Evolutionary conservation across 2,113 vertebrate genomes (phyloP).

Genomic region (Notothenia rossii): DNA sequence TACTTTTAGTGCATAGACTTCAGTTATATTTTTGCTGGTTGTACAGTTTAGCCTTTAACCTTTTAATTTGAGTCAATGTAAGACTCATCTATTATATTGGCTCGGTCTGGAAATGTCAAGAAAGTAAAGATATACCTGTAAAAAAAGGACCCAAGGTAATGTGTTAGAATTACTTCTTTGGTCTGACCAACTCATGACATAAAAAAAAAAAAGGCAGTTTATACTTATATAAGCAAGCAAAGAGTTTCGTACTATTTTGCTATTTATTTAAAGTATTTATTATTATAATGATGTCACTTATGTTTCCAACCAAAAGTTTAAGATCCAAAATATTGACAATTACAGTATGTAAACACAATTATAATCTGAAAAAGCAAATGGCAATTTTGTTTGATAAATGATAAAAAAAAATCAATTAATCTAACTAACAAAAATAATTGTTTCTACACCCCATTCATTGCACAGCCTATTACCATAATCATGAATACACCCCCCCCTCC

Average conservation of each 20-base stretch:
- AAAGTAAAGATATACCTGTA: not conserved
- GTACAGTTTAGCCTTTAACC: not conserved
- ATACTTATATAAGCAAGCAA: too few species aligned
- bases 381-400: conserved; percentile 9
- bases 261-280: not conserved
- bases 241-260: too few species aligned
- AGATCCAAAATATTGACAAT: not conserved
- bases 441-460: conserved; percentile 16
- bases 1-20: too few species aligned
- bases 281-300: not conserved
- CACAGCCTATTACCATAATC: conserved; percentile 38
- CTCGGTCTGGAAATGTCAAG: not conserved
- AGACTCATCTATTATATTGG: not conserved
- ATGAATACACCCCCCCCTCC: conserved; percentile 8
- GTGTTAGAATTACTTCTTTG: not conserved
- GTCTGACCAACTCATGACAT: not conserved
- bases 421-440: not conserved
- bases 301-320: not conserved
- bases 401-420: not conserved
- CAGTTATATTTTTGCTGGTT: not conserved
- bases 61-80: not conserved
- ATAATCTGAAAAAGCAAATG: not conserved
- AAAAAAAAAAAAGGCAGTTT: too few species aligned
- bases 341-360: not conserved
- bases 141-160: not conserved